Conservation (phyloP, 1,140 invertebrate genomes). For the Drosophila lowei region DNA sequence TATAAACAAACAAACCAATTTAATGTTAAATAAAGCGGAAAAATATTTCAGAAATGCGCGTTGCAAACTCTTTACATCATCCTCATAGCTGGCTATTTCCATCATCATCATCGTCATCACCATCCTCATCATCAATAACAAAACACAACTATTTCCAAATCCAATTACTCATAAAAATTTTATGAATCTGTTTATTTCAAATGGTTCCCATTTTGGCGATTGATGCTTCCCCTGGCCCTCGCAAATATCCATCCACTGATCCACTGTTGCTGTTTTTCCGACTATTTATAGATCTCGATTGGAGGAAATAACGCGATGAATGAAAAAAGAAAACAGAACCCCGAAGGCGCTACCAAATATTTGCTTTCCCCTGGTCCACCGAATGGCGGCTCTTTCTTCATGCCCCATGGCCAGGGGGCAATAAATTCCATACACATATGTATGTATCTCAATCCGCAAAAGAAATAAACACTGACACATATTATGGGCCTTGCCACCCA, state of each 20-base stretch:
- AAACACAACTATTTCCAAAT: slow-evolving; percentile 38
- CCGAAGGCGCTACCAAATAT: slow-evolving; percentile 30
- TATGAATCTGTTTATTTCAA: slow-evolving; percentile 74
- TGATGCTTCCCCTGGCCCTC: slow-evolving; percentile 23
- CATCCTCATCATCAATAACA: slow-evolving; percentile 13
- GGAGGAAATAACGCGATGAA: slow-evolving; percentile 47
- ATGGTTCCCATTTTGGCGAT: slow-evolving; percentile 38
- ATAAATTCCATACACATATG: slow-evolving; percentile 21
- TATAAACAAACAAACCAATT: slow-evolving; percentile 24
- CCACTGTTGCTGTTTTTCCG: slow-evolving; percentile 18
- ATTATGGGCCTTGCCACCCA: slow-evolving; percentile 6
- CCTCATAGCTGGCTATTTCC: slow-evolving; percentile 4
- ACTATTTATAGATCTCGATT: slow-evolving; percentile 49
- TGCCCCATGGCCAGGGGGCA: slow-evolving; percentile 19
- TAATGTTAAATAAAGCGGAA: slow-evolving; percentile 70
- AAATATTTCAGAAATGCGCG: slow-evolving; percentile 71
- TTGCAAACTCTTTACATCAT: slow-evolving; percentile 47
- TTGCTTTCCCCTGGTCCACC: background rate
- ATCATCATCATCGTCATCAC: slow-evolving; percentile 11
- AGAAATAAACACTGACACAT: slow-evolving; percentile 3
- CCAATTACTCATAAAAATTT: slow-evolving; percentile 78
- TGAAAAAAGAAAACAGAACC: slow-evolving; percentile 55
- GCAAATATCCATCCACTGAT: slow-evolving; percentile 17
- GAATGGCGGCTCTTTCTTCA: background rate
- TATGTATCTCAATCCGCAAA: slow-evolving; percentile 21